Conservation (phyloP, 2,797 vertebrate genomes). For the Acipenser ruthenus region DNA sequence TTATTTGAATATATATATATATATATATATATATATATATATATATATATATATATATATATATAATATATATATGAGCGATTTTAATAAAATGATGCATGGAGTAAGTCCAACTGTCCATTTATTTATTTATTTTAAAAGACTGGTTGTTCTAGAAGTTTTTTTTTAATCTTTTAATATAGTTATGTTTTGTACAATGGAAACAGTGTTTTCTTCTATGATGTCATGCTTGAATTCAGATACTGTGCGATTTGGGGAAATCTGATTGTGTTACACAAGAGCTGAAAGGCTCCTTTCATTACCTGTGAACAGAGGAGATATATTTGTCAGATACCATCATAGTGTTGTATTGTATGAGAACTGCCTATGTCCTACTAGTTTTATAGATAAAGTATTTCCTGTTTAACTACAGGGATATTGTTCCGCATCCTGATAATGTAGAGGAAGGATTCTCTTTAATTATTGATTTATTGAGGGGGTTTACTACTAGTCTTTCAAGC, state of each 20-base stretch:
- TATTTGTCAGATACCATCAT: background rate
- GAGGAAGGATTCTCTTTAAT: no score
- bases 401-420: no score
- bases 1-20: no score
- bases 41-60: no score
- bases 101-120: background rate
- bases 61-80: no score
- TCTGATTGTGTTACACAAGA: conserved; percentile 8
- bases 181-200: conserved; percentile 37
- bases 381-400: no score
- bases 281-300: background rate
- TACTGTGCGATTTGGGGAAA: conserved; percentile 14
- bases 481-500: no score
- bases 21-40: no score
- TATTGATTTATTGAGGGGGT: no score
- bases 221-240: conserved; percentile 33
- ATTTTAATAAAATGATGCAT: background rate
- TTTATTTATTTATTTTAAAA: conserved; percentile 9
- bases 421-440: no score
- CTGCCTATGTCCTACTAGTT: background rate
- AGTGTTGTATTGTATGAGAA: background rate
- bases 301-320: background rate
- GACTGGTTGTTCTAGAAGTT: background rate
- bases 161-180: conserved; percentile 13
- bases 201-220: conserved; percentile 24